phyloP scores from a whole-genome alignment of 2,113 vertebrate genomes.

The Lycaon pictus region DNA sequence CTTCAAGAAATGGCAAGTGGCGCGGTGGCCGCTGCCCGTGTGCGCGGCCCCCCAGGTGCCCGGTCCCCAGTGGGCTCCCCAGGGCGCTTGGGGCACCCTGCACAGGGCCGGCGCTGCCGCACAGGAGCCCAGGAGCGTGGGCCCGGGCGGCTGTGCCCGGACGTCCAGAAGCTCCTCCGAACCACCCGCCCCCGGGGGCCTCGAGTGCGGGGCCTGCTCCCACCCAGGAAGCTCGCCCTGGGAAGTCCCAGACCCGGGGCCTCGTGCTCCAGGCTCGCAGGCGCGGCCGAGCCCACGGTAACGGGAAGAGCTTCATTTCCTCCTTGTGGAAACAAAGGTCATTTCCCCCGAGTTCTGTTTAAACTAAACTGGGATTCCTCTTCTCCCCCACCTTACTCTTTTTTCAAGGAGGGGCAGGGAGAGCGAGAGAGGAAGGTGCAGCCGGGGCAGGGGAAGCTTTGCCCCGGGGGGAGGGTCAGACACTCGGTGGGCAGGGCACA shows the following conservation, averaged over 20 bases:
- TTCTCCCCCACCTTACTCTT: neutral
- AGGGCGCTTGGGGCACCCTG: too few relatives aligned
- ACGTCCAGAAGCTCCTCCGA: too few relatives aligned
- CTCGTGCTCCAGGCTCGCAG: fast-evolving
- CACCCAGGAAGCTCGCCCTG: neutral
- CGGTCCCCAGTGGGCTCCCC: too few relatives aligned
- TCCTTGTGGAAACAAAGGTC: conserved; percentile 52
- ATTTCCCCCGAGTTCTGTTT: conserved; percentile 55
- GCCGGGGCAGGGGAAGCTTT: neutral
- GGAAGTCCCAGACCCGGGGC: neutral
- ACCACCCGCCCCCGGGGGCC: too few relatives aligned
- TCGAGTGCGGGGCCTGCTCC: too few relatives aligned
- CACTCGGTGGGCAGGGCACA: fast-evolving
- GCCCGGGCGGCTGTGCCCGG: too few relatives aligned
- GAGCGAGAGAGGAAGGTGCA: neutral
- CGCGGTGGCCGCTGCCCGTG: too few relatives aligned
- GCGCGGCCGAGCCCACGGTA: neutral
- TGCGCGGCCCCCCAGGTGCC: too few relatives aligned
- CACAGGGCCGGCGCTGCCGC: too few relatives aligned
- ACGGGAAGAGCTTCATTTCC: neutral
- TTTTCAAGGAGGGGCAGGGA: neutral
- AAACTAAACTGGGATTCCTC: conserved; percentile 63
- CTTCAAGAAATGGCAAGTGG: too few relatives aligned
- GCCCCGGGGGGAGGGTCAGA: neutral
- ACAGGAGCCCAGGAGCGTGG: too few relatives aligned